These are phyloP conservation scores for Argyresthia albistria DNA, from an alignment of 2,888 invertebrate species.

Conservation along the genomic window DNA sequence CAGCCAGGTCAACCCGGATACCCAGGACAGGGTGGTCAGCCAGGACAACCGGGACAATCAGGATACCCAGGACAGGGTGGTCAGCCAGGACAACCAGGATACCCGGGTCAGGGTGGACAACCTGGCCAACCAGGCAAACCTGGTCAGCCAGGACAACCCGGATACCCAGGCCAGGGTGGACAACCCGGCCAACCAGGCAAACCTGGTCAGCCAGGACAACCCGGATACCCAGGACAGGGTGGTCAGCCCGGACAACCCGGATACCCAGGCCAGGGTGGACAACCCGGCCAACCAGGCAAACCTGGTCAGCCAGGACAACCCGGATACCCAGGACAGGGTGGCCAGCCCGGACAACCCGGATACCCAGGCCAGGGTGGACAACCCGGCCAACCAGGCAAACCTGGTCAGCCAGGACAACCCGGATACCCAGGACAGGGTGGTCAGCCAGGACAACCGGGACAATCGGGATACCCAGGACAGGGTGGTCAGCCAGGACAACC, in stretches of 20 bases:
- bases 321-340: constrained; percentile 8
- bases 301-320: no score
- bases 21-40: background rate
- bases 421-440: no score
- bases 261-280: constrained; percentile 3
- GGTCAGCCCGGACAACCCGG: constrained; percentile 9
- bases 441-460: no score
- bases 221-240: constrained; percentile 4
- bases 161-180: constrained; percentile 11
- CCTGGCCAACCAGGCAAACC: constrained; percentile 13
- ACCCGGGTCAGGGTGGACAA: constrained; percentile 13
- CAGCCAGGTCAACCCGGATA: background rate
- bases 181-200: constrained; percentile 14
- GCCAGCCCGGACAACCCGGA: background rate
- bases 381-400: no score
- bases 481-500: background rate
- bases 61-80: constrained; percentile 9
- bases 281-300: background rate
- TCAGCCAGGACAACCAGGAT: constrained; percentile 13
- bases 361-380: no score
- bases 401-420: no score
- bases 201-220: constrained; percentile 5
- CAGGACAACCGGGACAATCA: constrained; percentile 10
- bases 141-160: constrained; percentile 12
- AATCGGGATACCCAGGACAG: no score